Conservation (phyloP, 1,140 invertebrate genomes). For the Eriocheir sinensis region DNA sequence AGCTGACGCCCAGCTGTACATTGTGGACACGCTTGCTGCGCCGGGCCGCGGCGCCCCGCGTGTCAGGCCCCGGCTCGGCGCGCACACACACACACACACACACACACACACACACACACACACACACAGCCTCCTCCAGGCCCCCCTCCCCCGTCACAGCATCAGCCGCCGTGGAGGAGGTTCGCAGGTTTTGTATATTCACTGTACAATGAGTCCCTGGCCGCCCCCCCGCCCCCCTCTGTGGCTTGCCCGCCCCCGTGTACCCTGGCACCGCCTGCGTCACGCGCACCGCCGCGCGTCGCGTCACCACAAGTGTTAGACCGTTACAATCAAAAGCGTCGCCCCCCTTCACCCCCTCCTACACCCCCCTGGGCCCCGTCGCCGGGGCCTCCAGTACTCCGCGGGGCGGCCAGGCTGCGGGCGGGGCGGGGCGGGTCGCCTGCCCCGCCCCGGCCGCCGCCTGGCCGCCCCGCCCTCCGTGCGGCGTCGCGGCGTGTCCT, state of each 20-base stretch:
- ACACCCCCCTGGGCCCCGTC: not conserved
- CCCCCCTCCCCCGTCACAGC: not conserved
- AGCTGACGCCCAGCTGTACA: constrained; percentile 67
- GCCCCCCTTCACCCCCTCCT: not conserved
- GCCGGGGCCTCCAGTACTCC: not conserved
- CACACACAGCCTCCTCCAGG: not conserved
- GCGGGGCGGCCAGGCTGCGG: no score
- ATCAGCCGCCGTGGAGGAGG: not conserved
- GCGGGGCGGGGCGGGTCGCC: not conserved
- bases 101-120: not conserved
- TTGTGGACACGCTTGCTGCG: constrained; percentile 70
- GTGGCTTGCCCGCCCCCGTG: constrained; percentile 66
- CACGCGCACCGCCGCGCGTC: constrained; percentile 62
- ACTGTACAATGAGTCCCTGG: constrained; percentile 71
- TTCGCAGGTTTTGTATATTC: constrained; percentile 56
- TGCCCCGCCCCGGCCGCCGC: not conserved
- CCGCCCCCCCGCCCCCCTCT: not conserved
- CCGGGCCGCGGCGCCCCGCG: constrained; percentile 41
- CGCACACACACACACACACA: not conserved
- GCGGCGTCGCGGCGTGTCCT: no score
- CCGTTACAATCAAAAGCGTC: constrained; percentile 75
- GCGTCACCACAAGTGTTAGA: no score
- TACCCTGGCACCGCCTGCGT: not conserved
- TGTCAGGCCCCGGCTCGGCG: not conserved
- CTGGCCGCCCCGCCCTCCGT: no score